Evolutionary conservation across 2,888 invertebrate genomes (phyloP).

Genomic region (Dolichopus griseipennis): DNA sequence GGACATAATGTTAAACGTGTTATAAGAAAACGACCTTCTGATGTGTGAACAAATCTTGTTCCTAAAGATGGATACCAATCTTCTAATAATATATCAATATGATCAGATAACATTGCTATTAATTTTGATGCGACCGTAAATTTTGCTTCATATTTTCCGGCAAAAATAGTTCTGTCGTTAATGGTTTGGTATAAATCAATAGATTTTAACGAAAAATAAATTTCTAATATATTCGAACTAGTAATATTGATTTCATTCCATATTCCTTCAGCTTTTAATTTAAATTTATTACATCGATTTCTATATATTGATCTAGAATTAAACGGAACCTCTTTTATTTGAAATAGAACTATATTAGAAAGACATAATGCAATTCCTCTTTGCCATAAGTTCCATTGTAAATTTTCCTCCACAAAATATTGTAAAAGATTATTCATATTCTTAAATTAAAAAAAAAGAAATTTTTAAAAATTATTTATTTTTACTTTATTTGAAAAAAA

Average conservation of each 20-base stretch:
- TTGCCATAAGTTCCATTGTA: slow-evolving; percentile 92
- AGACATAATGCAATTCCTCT: slow-evolving; percentile 81
- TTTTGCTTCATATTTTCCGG: slow-evolving; percentile 52
- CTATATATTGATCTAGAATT: slow-evolving; percentile 47
- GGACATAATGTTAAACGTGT: slow-evolving; percentile 91
- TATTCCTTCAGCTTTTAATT: slow-evolving; percentile 70
- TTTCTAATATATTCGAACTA: slow-evolving; percentile 75
- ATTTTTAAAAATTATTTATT: neutral
- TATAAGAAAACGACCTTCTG: slow-evolving; percentile 89
- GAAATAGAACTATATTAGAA: slow-evolving; percentile 69
- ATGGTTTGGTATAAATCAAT: slow-evolving; percentile 28
- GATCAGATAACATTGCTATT: slow-evolving; percentile 82
- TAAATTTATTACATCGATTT: slow-evolving; percentile 51
- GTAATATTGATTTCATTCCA: slow-evolving; percentile 79
- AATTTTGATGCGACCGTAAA: slow-evolving; percentile 72
- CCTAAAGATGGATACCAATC: slow-evolving; percentile 98
- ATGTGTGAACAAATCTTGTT: slow-evolving; percentile 94
- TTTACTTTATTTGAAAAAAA: neutral
- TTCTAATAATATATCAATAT: slow-evolving; percentile 90
- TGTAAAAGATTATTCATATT: slow-evolving; percentile 34
- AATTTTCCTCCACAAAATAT: slow-evolving; percentile 36
- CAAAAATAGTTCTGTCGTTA: slow-evolving; percentile 28
- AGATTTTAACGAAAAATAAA: slow-evolving; percentile 50
- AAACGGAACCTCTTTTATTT: slow-evolving; percentile 71
- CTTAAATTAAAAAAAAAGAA: slow-evolving; percentile 16